Evolutionary conservation across 2,888 invertebrate species (phyloP).

Genomic region (Nomada lathburiana): DNA sequence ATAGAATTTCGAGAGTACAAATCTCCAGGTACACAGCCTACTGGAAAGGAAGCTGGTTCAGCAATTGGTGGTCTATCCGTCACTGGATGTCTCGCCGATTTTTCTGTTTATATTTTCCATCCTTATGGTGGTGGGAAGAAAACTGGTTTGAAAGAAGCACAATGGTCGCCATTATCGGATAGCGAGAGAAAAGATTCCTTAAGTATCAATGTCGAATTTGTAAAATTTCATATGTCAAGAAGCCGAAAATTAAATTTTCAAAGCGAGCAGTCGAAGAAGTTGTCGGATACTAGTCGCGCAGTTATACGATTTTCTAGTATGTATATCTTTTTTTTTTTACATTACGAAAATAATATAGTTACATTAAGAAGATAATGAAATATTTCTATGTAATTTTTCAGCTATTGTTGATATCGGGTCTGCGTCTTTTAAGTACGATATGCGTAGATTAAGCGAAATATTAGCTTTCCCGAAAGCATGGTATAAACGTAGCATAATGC

Average conservation of each 20-base stretch:
- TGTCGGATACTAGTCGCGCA: constrained; percentile 91
- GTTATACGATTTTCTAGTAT: constrained; percentile 96
- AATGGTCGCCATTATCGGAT: constrained; percentile 94
- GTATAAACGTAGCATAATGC: constrained; percentile 97
- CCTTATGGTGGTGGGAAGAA: constrained; percentile 97
- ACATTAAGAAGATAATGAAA: constrained; percentile 16
- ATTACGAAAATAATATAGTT: not conserved
- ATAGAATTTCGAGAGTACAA: constrained; percentile 83
- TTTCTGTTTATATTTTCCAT: constrained; percentile 99
- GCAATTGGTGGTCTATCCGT: constrained; percentile 95
- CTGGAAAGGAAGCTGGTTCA: constrained; percentile 85
- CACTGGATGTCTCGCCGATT: constrained; percentile 98
- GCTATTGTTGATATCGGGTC: constrained; percentile 98
- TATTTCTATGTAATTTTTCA: constrained; percentile 75
- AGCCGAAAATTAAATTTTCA: constrained; percentile 95
- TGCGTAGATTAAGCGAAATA: constrained; percentile 98
- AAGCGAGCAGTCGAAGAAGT: constrained; percentile 82
- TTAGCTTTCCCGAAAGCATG: constrained; percentile 99
- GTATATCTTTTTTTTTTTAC: constrained; percentile 74
- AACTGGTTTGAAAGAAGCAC: constrained; percentile 91
- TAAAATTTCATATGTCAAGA: constrained; percentile 96
- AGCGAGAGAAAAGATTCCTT: constrained; percentile 97
- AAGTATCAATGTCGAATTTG: constrained; percentile 98
- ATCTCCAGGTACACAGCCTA: constrained; percentile 79
- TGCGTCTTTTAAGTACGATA: constrained; percentile 99